Evolutionary conservation across 2,113 vertebrate genomes (phyloP), one percentile per base, ranked within the genome.

Genomic region (Percina caprodes): DNA sequence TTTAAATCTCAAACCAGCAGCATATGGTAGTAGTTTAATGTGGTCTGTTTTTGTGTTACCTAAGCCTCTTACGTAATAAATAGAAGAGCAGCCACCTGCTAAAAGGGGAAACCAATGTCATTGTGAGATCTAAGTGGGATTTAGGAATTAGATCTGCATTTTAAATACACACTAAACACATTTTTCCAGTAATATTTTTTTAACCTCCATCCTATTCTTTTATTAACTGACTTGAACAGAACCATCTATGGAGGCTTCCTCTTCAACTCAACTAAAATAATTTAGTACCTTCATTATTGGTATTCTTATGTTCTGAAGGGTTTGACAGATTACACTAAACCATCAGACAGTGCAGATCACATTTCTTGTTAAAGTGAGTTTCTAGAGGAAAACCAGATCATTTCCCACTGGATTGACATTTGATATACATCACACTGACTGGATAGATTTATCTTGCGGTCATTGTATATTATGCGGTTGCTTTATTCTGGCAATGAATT

Each of bases 281-380:
- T 18, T 21, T 13, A 42, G 19, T 18, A 23, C 13, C 26, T 16
- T 86, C 21, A 2, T 42, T 19, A 61, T 80, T 71, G 51, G 26
- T 6, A 45, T 67, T 69, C 33, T 2, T 3, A 13, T 26, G 60
- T 24, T 58, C 21, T 59, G 35, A 21, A 30, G 33, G 80, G 71
- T 74, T 49, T 69, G 59, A 54, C 56, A 23, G 51, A 26, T 79
- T 79, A 67, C 60, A 58, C 2, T 0, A 46, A 54, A 61, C 21
- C 19, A 23, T 58, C 19, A 46, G 74, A 69, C 74, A 69, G n/a
- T 62, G 46, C 39, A 56, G 55, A 69, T 77, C 55, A 55, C 58
- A 59, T 66, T 72, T 69, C 39, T 62, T 11, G 33, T 61, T 72
- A 48, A 52, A 68, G 54, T 24, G 24, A 6, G 67, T 74, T 74